Evolutionary conservation across 2,797 vertebrate species (phyloP), one percentile per base, ranked within the genome.

Genomic region (Champsocephalus gunnari): DNA sequence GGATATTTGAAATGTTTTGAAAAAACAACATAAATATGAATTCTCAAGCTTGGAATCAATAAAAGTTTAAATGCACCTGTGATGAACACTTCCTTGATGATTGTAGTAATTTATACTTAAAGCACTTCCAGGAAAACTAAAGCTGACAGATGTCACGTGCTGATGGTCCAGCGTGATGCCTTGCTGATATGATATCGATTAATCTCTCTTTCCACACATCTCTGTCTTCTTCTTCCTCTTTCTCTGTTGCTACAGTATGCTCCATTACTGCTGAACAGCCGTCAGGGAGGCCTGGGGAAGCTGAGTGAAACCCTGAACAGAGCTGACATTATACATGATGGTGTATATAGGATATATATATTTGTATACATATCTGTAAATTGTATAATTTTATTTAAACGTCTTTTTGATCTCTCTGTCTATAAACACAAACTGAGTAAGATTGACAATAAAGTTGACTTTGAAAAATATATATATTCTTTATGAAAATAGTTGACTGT

Each of bases 221-320:
- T 54, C 38, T 66, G 50, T 89, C 70, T 71, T 67, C 49, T 63
- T 72, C 12, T 34, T 5, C 7, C 0, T 45, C 51, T 5, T 38
- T 53, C 51, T 57, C 62, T 14, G 64, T 77, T 69, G 81, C 81
- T 62, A 28, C 24, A 28, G 24, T 28, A 21, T 71, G 74, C 70
- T 79, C 83, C 82, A 88, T 92, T 90, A 90, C 77, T 81, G 79
- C 73, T 83, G 82, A 83, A 84, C 58, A 84, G 88, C 88, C 72
- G 38, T 71, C 63, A 81, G 92, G 82, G 81, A 78, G 3, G 83
- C 87, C 83, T 8, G 9, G 64, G 84, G 87, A 82, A 75, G 63
- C 77, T 51, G 61, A 81, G 82, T 76, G 66, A 85, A 83, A 83
- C 77, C 76, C 76, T 79, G 87, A 86, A 21, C 56, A 43, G 58